phyloP scores from a whole-genome alignment of 2,797 vertebrate species.

The Novumbra hubbsi region DNA sequence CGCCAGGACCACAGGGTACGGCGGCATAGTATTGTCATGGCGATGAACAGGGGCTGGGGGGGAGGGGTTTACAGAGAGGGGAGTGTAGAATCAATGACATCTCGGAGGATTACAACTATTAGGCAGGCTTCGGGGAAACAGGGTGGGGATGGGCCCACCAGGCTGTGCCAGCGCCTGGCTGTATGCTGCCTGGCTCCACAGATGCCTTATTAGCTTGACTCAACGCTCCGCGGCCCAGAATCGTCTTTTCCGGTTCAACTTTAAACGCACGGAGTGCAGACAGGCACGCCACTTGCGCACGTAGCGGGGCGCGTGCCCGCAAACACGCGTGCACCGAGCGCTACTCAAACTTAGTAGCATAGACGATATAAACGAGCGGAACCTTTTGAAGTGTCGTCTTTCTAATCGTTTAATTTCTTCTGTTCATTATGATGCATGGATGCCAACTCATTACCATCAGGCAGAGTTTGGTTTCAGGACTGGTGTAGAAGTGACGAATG shows the following conservation, averaged over 20 bases:
- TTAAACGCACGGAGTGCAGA: neutral
- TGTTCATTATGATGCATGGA: neutral
- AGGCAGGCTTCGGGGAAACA: neutral
- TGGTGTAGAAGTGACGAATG: neutral
- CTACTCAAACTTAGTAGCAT: neutral
- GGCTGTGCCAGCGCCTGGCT: neutral
- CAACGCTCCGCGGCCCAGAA: neutral
- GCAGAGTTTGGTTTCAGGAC: neutral
- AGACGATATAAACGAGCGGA: neutral
- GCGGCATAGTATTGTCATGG: too few relatives aligned
- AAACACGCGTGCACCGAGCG: neutral
- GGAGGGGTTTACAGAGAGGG: neutral
- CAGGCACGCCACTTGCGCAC: too few relatives aligned
- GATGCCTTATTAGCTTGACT: neutral
- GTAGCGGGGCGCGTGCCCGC: neutral
- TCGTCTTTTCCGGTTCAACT: neutral
- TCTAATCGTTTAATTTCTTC: neutral
- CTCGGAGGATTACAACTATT: slow-evolving; percentile 1
- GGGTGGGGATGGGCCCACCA: neutral
- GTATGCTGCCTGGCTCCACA: neutral
- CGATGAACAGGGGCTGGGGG: neutral
- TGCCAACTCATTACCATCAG: neutral
- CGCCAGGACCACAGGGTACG: neutral
- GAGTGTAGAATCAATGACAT: neutral
- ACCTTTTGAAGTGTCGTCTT: too few relatives aligned